Evolutionary conservation across 2,797 vertebrate genomes (phyloP), one percentile per base, ranked within the genome.

Genomic region (Odontamblyopus lacepedii): DNA sequence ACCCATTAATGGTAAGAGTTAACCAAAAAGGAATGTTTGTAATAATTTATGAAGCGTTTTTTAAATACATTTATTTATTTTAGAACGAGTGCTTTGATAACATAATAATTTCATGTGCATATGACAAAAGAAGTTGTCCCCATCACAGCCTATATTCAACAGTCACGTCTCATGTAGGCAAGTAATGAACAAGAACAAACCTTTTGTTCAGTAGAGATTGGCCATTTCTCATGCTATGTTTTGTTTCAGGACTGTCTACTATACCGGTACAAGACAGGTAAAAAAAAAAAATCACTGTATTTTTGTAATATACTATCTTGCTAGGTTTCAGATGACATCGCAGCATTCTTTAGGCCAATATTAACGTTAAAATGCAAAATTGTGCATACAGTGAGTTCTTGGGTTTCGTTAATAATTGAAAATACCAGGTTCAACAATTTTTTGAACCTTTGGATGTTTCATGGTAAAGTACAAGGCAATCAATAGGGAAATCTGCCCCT

Each of bases 1-100:
- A 85, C 62, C 75, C 77, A 6, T 64, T 87, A 35, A 84, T 88
- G 86, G 91, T 88, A 76, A 73, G 66, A 6, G 74, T 19, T 0
- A 50, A 16, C 38, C n/a, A 48, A 60, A 48, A 32, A 32, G 32
- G 1, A 53, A 12, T 65, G 8, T 23, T 67, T 67, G 16, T 12
- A 30, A 32, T 4, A 2, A 72, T 27, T 62, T n/a, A 60, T 5
- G 9, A 27, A 27, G 27, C 15, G 38, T 6, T 26, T 44, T 32
- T 57, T 48, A 15, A 23, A 48, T 12, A 23, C 55, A 16, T 53
- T 48, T 35, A 11, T 18, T 16, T 77, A 35, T 87, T 87, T 71
- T 38, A 94, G 93, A 74, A 75, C 0, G 3, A 74, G 15, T 67
- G 51, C 68, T 7, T 69, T 51, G 77, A 77, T 50, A 74, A 76